These are phyloP conservation scores for Amia ocellicauda DNA, from an alignment of 2,113 vertebrate genomes.

Conservation along the genomic window DNA sequence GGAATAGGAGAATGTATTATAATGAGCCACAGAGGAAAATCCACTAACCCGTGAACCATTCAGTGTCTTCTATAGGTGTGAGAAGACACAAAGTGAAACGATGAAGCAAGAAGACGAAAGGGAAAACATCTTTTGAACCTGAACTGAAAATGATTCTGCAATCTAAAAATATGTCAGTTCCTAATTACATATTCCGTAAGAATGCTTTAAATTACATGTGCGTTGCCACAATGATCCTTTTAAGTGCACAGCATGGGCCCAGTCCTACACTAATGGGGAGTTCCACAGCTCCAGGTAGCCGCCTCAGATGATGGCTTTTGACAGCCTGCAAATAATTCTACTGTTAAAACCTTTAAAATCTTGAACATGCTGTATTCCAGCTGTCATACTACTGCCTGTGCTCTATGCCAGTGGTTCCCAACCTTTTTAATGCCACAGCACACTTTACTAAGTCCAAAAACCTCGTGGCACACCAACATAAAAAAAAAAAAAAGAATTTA, in stretches of 20 bases:
- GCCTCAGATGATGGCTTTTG: constrained; percentile 7
- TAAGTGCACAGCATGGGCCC: constrained; percentile 17
- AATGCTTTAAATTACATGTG: constrained; percentile 44
- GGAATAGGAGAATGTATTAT: too few species aligned
- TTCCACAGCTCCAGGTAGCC: background rate
- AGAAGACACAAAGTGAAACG: background rate
- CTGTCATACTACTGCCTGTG: too few species aligned
- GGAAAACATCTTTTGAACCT: constrained; percentile 21
- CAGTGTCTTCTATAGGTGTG: background rate
- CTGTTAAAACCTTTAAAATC: constrained; percentile 29
- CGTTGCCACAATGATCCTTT: constrained; percentile 19
- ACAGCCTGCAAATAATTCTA: constrained; percentile 12
- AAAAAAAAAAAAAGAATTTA: too few species aligned
- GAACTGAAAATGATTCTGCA: constrained; percentile 32
- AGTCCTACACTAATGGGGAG: constrained; percentile 24
- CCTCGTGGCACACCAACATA: too few species aligned
- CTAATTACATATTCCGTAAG: constrained; percentile 38
- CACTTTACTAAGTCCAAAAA: too few species aligned
- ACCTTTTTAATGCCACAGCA: too few species aligned
- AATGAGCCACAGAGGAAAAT: too few species aligned
- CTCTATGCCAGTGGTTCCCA: too few species aligned
- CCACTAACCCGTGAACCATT: too few species aligned
- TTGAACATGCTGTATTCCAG: too few species aligned
- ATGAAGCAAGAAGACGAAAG: background rate
- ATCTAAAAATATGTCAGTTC: constrained; percentile 45